Base-by-base conservation (phyloP, 2,113 vertebrate genomes). In the Pholis gunnellus region DNA sequence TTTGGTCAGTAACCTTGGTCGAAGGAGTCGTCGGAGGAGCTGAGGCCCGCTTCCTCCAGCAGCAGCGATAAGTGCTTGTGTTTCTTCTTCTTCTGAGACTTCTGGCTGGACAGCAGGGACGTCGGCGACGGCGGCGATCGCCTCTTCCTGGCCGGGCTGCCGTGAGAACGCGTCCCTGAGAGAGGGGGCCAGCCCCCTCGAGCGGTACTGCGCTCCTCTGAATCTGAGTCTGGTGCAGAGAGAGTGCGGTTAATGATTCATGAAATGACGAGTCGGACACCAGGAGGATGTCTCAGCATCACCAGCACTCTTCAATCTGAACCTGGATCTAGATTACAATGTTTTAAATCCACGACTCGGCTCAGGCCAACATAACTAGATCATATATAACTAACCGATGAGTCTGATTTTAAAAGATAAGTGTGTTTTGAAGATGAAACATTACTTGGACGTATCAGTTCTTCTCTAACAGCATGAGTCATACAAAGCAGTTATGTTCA, bases 1-100 rank as follows among this genome's bases (percentile, higher is more conserved):
- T 89, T 81, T 82, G 95, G 92, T 97, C 98, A 99, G 95, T 99
- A 98, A 99, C 98, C 98, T 99, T 99, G 97, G 94, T 99, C 97
- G 77, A 98, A 97, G 70, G 98, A 99, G 97, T 99, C 97, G 94
- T 98, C 97, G 72, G 97, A 98, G 86, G 97, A 97, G 92, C 96
- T 97, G 5, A 95, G 96, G 95, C 96, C 96, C 0, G 96, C 95
- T 91, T 98, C 98, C 87, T 95, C 95, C 81, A 99, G 96, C 91
- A 99, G 96, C 94, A 98, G 94, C 85, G 97, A 97, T 94, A 99
- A 98, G 65, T 96, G 96, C 95, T 96, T 96, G 93, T 95, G 95
- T 96, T 97, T 98, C 95, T 97, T 98, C 95, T 97, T 98, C 91
- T 96, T 96, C 91, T 94, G 93, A n/a, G 92, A 82, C 29, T 93